phyloP scores from a whole-genome alignment of 2,113 vertebrate species.

The Apteryx owenii region DNA sequence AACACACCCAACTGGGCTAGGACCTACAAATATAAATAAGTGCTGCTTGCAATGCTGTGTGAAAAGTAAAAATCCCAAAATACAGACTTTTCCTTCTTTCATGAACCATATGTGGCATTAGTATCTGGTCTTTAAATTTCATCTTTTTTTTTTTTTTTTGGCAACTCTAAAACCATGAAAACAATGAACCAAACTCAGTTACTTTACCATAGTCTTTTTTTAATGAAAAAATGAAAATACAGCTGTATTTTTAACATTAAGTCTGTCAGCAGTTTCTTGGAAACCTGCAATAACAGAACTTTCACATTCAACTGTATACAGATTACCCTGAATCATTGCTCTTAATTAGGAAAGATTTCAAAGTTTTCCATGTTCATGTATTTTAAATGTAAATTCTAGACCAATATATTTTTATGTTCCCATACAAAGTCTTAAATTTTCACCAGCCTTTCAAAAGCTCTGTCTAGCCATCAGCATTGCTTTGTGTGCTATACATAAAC shows the following conservation, averaged over 20 bases:
- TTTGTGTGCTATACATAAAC: background rate
- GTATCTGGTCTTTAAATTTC: background rate
- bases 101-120: background rate
- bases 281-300: background rate
- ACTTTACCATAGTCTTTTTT: background rate
- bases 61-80: background rate
- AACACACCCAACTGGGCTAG: accelerated
- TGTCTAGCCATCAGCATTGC: background rate
- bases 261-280: background rate
- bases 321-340: background rate
- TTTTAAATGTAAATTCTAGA: background rate
- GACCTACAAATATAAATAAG: accelerated
- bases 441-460: background rate
- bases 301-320: background rate
- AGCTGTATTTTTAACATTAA: background rate
- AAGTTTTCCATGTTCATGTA: background rate
- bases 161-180: background rate
- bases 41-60: background rate
- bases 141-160: background rate
- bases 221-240: background rate
- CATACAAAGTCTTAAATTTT: background rate
- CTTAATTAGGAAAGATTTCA: background rate
- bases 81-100: background rate
- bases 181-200: background rate
- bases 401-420: background rate